phyloP scores from a whole-genome alignment of 1,140 invertebrate species.

The Psilanteris sp. region DNA sequence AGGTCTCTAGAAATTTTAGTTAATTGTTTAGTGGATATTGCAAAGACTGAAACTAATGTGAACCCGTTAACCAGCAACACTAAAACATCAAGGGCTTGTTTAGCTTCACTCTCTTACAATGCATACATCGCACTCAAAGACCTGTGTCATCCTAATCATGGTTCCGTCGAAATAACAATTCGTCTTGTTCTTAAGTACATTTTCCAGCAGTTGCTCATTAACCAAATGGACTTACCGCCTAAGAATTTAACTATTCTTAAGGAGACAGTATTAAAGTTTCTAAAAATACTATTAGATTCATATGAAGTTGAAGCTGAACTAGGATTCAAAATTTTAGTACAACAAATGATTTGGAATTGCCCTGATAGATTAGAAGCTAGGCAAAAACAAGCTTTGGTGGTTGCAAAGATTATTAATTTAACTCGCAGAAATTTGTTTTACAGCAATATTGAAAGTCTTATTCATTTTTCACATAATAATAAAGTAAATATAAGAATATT shows the following conservation, averaged over 20 bases:
- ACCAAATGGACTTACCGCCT: slow-evolving; percentile 72
- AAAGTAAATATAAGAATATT: slow-evolving; percentile 80
- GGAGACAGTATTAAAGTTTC: slow-evolving; percentile 80
- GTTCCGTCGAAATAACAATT: slow-evolving; percentile 75
- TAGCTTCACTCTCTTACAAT: slow-evolving; percentile 76
- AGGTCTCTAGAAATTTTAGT: slow-evolving; percentile 79
- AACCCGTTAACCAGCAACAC: slow-evolving; percentile 64
- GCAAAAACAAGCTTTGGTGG: slow-evolving; percentile 78
- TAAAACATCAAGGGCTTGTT: slow-evolving; percentile 53
- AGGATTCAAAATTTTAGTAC: slow-evolving; percentile 79
- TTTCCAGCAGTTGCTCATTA: slow-evolving; percentile 77
- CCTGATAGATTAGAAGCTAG: slow-evolving; percentile 82
- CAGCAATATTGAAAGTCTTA: slow-evolving; percentile 79
- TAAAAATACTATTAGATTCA: slow-evolving; percentile 76
- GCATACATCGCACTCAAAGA: slow-evolving; percentile 77
- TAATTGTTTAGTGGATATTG: slow-evolving; percentile 78
- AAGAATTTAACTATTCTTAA: slow-evolving; percentile 75
- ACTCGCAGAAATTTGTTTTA: slow-evolving; percentile 72
- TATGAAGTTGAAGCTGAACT: slow-evolving; percentile 72
- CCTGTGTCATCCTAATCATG: slow-evolving; percentile 79
- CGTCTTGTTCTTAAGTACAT: slow-evolving; percentile 79
- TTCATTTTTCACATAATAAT: slow-evolving; percentile 78
- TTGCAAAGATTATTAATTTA: slow-evolving; percentile 79
- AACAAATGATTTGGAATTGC: slow-evolving; percentile 82
- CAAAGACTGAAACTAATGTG: slow-evolving; percentile 75